phyloP scores from a whole-genome alignment of 2,113 vertebrate species.

The Condylura cristata region DNA sequence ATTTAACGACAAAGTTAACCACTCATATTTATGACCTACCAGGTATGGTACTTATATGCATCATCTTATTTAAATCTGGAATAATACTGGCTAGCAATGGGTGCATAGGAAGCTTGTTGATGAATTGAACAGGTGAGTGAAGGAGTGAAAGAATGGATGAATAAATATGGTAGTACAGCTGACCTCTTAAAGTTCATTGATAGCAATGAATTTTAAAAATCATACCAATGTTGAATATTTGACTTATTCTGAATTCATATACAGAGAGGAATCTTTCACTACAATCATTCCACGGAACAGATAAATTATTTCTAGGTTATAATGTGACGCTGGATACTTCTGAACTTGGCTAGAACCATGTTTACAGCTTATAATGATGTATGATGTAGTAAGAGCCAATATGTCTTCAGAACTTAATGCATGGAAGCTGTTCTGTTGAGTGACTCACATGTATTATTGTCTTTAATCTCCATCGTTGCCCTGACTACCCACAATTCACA shows the following conservation, averaged over 20 bases:
- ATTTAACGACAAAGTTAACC: neutral
- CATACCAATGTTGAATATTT: neutral
- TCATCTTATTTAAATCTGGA: neutral
- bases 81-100: neutral
- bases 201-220: neutral
- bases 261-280: neutral
- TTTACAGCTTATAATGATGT: neutral
- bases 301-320: neutral
- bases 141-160: neutral
- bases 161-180: neutral
- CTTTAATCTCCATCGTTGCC: neutral
- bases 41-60: neutral
- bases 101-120: neutral
- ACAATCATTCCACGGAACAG: neutral
- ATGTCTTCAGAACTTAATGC: neutral
- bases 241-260: neutral
- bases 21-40: neutral
- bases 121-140: neutral
- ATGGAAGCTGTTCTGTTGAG: neutral
- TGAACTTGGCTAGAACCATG: neutral
- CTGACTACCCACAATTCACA: neutral
- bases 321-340: neutral
- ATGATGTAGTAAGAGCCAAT: neutral
- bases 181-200: neutral
- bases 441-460: neutral